These are phyloP conservation scores for Helicorthomorpha holstii DNA, from an alignment of 1,140 invertebrate species.

Conservation along the genomic window DNA sequence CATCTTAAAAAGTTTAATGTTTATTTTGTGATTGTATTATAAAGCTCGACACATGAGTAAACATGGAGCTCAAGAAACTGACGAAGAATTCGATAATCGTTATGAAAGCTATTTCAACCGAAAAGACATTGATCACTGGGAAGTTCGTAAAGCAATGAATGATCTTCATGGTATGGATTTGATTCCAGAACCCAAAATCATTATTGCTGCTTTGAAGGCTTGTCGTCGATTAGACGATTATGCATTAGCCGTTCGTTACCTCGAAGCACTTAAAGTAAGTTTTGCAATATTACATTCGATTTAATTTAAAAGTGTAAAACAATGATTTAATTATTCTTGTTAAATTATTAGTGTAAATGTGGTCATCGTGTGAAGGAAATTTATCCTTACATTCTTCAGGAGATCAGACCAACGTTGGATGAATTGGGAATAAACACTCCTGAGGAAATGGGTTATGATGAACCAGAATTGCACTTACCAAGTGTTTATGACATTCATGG, in stretches of 20 bases:
- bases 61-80: slow-evolving; percentile 23
- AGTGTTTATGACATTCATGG: slow-evolving; percentile 49
- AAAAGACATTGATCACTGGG: slow-evolving; percentile 88
- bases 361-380: slow-evolving; percentile 57
- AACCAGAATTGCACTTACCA: slow-evolving; percentile 77
- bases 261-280: slow-evolving; percentile 64
- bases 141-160: slow-evolving; percentile 62
- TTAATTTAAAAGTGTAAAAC: not conserved
- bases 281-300: not conserved
- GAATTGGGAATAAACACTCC: slow-evolving; percentile 87
- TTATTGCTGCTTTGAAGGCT: slow-evolving; percentile 78
- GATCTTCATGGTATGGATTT: slow-evolving; percentile 66
- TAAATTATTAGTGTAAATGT: slow-evolving; percentile 48
- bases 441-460: slow-evolving; percentile 91
- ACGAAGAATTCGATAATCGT: slow-evolving; percentile 52
- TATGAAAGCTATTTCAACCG: slow-evolving; percentile 76
- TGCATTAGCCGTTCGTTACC: slow-evolving; percentile 72
- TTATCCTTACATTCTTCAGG: slow-evolving; percentile 82
- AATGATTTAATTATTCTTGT: slow-evolving; percentile 3
- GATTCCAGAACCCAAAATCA: slow-evolving; percentile 85
- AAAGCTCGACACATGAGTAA: not conserved
- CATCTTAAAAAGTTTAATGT: too few relatives aligned
- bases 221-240: slow-evolving; percentile 87
- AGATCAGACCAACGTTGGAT: slow-evolving; percentile 77
- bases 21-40: too few relatives aligned